Conservation (phyloP, 2,113 vertebrate genomes). For the Panthera uncia region DNA sequence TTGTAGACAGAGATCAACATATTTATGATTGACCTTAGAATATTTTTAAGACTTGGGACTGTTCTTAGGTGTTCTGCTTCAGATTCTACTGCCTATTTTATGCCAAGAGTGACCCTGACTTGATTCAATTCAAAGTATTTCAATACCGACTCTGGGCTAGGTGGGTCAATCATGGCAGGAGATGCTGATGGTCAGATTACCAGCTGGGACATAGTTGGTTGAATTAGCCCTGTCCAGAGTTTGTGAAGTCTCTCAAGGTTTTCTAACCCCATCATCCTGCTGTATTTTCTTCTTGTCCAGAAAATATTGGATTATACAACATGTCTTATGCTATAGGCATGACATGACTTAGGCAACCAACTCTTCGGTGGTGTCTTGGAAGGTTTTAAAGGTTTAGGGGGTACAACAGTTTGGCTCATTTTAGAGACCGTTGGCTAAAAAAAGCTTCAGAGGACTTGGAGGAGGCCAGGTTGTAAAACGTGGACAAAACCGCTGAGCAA, state of each 20-base stretch:
- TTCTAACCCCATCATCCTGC: neutral
- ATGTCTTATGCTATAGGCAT: neutral
- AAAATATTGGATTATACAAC: neutral
- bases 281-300: neutral
- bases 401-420: neutral
- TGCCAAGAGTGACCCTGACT: neutral
- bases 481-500: neutral
- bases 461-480: constrained; percentile 45
- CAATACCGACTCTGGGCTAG: neutral
- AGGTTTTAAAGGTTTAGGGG: constrained; percentile 35
- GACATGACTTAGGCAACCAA: neutral
- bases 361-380: neutral
- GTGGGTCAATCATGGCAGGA: neutral
- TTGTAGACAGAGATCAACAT: neutral
- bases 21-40: constrained; percentile 5
- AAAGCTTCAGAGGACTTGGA: neutral
- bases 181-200: neutral
- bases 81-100: constrained; percentile 10
- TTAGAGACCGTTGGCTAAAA: constrained; percentile 31
- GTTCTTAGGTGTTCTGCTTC: neutral
- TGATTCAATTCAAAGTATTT: neutral
- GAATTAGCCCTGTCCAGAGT: neutral
- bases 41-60: neutral
- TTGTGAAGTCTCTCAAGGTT: neutral
- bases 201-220: neutral